Evolutionary conservation across 2,888 invertebrate genomes (phyloP).

Genomic region (Gymnosoma rotundatum): DNA sequence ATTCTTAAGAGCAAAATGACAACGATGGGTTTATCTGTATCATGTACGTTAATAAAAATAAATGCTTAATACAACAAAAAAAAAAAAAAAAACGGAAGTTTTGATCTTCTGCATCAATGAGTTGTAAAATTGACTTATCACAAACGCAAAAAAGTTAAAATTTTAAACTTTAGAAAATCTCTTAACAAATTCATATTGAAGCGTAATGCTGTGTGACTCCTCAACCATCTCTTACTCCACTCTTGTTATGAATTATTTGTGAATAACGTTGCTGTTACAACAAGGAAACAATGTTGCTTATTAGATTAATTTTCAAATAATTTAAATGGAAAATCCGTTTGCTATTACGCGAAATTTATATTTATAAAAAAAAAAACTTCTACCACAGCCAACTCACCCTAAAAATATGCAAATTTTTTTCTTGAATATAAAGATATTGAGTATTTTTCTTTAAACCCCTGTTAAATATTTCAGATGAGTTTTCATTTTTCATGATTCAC

Average conservation of each 20-base stretch:
- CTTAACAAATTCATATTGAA: conserved; percentile 59
- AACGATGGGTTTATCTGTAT: conserved; percentile 19
- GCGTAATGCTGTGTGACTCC: neutral
- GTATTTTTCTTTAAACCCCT: neutral
- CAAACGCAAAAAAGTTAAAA: conserved; percentile 59
- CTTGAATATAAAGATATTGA: neutral
- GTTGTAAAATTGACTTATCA: conserved; percentile 81
- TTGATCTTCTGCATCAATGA: conserved; percentile 82
- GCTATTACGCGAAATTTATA: conserved; percentile 65
- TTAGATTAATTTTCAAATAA: conserved; percentile 79
- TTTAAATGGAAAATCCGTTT: conserved; percentile 74
- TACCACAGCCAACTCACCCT: conserved; percentile 59
- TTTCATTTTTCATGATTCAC: conserved; percentile 62
- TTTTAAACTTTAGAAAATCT: conserved; percentile 61
- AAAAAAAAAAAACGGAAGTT: conserved; percentile 74
- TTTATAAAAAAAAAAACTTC: neutral
- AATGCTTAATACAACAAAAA: conserved; percentile 39
- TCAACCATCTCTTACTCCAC: neutral
- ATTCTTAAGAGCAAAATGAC: conserved; percentile 23
- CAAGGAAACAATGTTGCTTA: conserved; percentile 78
- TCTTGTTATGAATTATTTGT: conserved; percentile 30
- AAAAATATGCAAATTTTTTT: conserved; percentile 72
- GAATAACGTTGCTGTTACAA: conserved; percentile 38
- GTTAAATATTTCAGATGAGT: conserved; percentile 49
- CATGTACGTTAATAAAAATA: conserved; percentile 21